phyloP scores from a whole-genome alignment of 2,888 invertebrate genomes.

The Sinohyriopsis cumingii region DNA sequence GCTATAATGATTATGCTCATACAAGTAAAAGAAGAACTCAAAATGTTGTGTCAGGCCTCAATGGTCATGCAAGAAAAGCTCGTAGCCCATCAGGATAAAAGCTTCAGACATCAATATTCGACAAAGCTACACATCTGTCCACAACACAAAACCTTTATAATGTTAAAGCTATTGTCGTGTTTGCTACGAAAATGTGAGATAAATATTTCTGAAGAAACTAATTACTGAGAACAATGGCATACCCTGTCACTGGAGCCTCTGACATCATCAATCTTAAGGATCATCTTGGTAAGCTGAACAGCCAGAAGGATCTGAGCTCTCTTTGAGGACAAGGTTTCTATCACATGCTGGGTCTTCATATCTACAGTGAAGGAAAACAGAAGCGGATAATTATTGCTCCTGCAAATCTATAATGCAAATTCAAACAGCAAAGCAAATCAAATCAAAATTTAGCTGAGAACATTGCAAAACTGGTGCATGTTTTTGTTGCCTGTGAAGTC shows the following conservation, averaged over 20 bases:
- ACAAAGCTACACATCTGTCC: no score
- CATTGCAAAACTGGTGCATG: not conserved
- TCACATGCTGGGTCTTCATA: slow-evolving; percentile 95
- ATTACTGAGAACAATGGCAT: not conserved
- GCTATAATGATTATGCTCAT: no score
- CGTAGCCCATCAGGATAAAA: no score
- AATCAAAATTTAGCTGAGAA: not conserved
- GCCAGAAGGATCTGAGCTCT: slow-evolving; percentile 97
- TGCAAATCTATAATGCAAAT: not conserved
- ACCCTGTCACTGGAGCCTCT: slow-evolving; percentile 71
- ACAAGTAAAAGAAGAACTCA: no score
- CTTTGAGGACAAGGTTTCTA: slow-evolving; percentile 97
- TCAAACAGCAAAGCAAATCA: not conserved
- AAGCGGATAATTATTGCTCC: not conserved
- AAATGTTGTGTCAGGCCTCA: no score
- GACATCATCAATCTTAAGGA: slow-evolving; percentile 98
- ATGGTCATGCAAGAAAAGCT: no score
- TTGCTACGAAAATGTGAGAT: no score
- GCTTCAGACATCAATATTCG: no score
- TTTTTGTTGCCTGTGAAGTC: no score
- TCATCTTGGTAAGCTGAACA: slow-evolving; percentile 99
- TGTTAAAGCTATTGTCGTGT: no score
- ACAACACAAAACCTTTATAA: no score
- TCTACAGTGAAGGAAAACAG: slow-evolving; percentile 75
- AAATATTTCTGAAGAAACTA: no score